A percentile compares a stretch with the other conserved stretches of the same genome.
Conservation (phyloP, 2,113 vertebrate genomes). For the Apteryx owenii region DNA sequence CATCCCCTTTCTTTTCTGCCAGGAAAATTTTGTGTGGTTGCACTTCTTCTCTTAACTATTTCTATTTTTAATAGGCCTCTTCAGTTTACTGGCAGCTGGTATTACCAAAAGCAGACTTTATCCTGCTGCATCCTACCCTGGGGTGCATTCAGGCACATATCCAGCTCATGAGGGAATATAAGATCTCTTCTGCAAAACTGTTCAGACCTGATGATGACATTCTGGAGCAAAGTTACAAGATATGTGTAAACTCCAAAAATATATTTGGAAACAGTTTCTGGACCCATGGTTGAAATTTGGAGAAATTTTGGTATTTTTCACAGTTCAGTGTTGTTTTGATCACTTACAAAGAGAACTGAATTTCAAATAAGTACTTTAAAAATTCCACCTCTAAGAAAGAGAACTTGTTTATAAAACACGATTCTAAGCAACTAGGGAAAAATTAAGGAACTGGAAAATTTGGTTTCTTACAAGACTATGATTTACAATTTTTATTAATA, state of each 20-base stretch:
- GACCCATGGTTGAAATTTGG: background rate
- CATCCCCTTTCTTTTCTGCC: background rate
- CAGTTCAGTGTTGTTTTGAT: background rate
- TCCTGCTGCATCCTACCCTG: background rate
- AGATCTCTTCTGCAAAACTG: background rate
- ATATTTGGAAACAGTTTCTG: background rate
- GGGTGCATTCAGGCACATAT: background rate
- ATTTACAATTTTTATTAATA: background rate
- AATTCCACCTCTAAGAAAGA: background rate
- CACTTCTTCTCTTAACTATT: background rate
- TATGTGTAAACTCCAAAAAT: background rate
- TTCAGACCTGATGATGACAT: background rate
- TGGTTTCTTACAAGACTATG: background rate
- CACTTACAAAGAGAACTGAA: background rate
- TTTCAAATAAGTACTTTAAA: background rate
- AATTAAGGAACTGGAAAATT: background rate
- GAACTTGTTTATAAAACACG: background rate
- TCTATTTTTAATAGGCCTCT: conserved; percentile 39
- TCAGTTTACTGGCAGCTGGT: conserved; percentile 12
- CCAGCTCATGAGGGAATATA: background rate
- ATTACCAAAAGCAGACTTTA: background rate
- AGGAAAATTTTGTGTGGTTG: conserved; percentile 1
- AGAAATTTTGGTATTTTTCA: background rate
- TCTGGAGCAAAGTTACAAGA: background rate
- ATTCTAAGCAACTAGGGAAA: background rate